A percentile compares a stretch with the other conserved stretches of the same genome.
These are phyloP conservation scores for Spatula versicolor DNA, from an alignment of 2,797 vertebrate species.

Conservation along the genomic window DNA sequence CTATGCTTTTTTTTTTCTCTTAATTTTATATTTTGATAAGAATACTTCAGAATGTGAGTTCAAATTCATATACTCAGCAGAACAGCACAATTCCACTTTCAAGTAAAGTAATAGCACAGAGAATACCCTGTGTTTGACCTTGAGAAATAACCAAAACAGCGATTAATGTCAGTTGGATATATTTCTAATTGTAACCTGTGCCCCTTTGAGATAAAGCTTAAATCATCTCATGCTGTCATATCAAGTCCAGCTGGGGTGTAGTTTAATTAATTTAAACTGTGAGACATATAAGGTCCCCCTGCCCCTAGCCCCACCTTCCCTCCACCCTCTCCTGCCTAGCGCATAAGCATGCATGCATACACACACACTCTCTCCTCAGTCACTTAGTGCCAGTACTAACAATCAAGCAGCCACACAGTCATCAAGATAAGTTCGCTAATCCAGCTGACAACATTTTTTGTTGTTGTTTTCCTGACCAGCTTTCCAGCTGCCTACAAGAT, in stretches of 20 bases:
- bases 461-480: not conserved
- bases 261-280: not conserved
- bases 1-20: not conserved
- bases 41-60: not conserved
- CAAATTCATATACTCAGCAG: not conserved
- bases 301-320: not conserved
- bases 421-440: not conserved
- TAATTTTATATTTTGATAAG: not conserved
- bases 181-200: not conserved
- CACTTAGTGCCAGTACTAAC: not conserved
- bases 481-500: not conserved
- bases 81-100: not conserved
- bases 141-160: not conserved
- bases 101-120: not conserved
- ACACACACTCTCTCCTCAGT: not conserved
- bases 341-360: not conserved
- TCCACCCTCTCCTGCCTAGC: not conserved
- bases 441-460: not conserved
- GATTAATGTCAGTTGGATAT: not conserved
- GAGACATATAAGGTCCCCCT: not conserved
- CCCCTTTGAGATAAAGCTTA: not conserved
- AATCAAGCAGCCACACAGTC: not conserved
- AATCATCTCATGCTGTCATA: not conserved
- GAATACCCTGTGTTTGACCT: not conserved
- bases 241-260: not conserved